A percentile compares a stretch with the other conserved stretches of the same genome.
Conservation (phyloP, 1,140 invertebrate genomes). For the Heliconius melpomene region DNA sequence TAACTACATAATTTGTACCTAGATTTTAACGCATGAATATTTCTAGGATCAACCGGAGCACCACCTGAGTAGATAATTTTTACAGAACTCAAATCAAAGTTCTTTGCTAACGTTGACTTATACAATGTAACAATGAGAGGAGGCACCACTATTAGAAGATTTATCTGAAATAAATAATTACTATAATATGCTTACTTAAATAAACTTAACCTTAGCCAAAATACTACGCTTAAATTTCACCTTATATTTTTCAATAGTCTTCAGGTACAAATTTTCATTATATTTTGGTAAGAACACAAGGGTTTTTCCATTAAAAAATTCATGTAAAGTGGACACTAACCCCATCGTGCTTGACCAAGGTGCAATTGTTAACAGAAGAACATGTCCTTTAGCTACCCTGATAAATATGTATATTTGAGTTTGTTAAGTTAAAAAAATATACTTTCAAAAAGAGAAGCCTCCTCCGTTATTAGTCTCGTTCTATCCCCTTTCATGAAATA, state of each 20-base stretch:
- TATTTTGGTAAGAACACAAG: constrained; percentile 60
- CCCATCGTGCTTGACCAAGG: constrained; percentile 63
- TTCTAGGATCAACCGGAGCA: constrained; percentile 51
- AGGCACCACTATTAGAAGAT: constrained; percentile 55
- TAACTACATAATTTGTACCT: neutral
- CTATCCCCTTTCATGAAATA: too few relatives aligned
- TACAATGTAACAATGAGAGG: constrained; percentile 58
- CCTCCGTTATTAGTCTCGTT: too few relatives aligned
- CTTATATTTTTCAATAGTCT: constrained; percentile 71
- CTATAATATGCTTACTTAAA: too few relatives aligned
- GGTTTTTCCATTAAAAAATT: constrained; percentile 47
- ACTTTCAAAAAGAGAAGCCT: too few relatives aligned
- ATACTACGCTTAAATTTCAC: constrained; percentile 41
- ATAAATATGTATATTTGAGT: neutral
- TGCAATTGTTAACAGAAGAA: constrained; percentile 44
- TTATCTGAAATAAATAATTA: constrained; percentile 53
- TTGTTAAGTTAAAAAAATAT: too few relatives aligned
- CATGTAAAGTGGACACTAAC: constrained; percentile 43
- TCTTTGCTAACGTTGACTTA: constrained; percentile 53
- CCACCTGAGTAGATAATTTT: constrained; percentile 62
- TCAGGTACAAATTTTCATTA: constrained; percentile 58
- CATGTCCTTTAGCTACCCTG: constrained; percentile 32
- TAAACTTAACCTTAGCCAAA: too few relatives aligned
- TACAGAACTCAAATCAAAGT: constrained; percentile 65
- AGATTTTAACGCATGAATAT: constrained; percentile 37